A percentile compares a stretch with the other conserved stretches of the same genome.
Evolutionary conservation across 2,113 vertebrate genomes (phyloP).

Genomic region (Psilopogon haemacephalus): DNA sequence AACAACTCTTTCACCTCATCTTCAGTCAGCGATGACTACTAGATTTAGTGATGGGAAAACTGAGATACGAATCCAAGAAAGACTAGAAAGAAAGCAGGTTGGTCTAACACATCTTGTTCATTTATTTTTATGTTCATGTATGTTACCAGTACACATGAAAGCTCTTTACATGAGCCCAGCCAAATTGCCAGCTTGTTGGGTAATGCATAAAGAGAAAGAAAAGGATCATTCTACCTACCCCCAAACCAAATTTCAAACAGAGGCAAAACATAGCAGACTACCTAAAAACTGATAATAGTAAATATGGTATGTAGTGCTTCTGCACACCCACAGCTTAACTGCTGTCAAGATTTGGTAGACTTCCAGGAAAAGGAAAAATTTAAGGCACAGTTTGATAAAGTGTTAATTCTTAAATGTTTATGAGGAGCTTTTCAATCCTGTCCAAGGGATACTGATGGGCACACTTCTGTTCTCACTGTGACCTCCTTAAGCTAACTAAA

Average conservation of each 20-base stretch:
- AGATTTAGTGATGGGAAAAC: not conserved
- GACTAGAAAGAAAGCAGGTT: not conserved
- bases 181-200: not conserved
- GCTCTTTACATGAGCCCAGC: not conserved
- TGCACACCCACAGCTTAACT: conserved; percentile 58
- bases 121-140: not conserved
- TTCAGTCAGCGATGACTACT: not conserved
- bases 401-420: conserved; percentile 62
- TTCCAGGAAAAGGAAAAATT: conserved; percentile 57
- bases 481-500: conserved; percentile 57
- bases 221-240: not conserved
- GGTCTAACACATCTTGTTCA: not conserved
- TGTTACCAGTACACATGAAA: not conserved
- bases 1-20: not conserved
- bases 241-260: not conserved
- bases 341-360: conserved; percentile 65
- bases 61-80: not conserved
- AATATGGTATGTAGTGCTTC: conserved; percentile 38
- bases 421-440: conserved; percentile 44
- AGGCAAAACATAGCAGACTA: not conserved
- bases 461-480: conserved; percentile 57
- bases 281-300: conserved; percentile 37
- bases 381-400: conserved; percentile 64
- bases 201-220: not conserved
- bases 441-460: conserved; percentile 63